A percentile compares a stretch with the other conserved stretches of the same genome.
Evolutionary conservation across 2,797 vertebrate genomes (phyloP).

Genomic region (Chiroxiphia lanceolata): DNA sequence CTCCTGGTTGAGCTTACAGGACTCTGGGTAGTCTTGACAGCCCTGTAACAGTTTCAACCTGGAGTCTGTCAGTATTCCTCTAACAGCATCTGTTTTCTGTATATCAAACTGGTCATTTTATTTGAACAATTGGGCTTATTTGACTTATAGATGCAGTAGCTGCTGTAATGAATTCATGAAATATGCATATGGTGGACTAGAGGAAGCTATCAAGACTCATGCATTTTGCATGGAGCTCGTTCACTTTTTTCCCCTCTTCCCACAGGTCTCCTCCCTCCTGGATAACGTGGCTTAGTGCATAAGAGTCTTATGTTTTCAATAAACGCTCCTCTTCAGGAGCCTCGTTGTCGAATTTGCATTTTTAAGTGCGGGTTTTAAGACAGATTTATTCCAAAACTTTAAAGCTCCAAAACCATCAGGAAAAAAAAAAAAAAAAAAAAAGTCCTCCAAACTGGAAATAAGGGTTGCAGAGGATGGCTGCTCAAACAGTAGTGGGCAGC

Average conservation of each 20-base stretch:
- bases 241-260: not conserved
- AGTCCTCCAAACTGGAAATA: not conserved
- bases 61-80: not conserved
- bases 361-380: not conserved
- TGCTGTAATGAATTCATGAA: constrained; percentile 38
- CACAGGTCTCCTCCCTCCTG: not conserved
- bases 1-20: not conserved
- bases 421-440: not conserved
- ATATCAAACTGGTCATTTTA: not conserved
- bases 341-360: not conserved
- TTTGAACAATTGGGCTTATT: constrained; percentile 4
- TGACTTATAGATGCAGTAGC: not conserved
- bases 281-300: not conserved
- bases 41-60: not conserved
- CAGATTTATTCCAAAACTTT: not conserved
- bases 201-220: constrained; percentile 41
- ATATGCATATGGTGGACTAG: constrained; percentile 30
- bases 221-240: not conserved
- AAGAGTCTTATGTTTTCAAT: not conserved
- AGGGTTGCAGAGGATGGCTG: not conserved
- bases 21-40: not conserved
- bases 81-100: not conserved
- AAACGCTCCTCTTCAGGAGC: not conserved
- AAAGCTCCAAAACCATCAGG: not conserved
- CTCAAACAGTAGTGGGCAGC: not conserved